These are phyloP conservation scores for Hirtodrosophila alboralis DNA, from an alignment of 2,888 invertebrate species.

Conservation along the genomic window DNA sequence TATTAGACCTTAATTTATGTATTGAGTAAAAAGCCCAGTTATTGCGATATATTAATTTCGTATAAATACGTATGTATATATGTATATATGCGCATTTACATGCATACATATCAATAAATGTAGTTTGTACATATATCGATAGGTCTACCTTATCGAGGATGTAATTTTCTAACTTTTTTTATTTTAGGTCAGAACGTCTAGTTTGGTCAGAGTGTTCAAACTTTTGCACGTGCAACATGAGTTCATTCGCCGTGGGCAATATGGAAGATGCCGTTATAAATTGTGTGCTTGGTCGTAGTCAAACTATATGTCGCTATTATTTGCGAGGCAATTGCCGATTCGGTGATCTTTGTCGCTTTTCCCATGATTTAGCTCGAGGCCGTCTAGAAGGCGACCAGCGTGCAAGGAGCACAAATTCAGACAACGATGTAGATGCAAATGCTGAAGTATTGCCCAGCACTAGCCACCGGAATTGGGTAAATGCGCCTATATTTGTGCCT, in stretches of 20 bases:
- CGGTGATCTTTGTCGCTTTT: conserved; percentile 82
- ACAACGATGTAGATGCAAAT: conserved; percentile 9
- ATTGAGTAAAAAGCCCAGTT: conserved; percentile 50
- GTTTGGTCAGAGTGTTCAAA: conserved; percentile 52
- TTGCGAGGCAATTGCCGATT: conserved; percentile 82
- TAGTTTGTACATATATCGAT: conserved; percentile 42
- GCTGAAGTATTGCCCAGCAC: conserved; percentile 60
- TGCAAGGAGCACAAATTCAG: conserved; percentile 18
- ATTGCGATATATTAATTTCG: conserved; percentile 55
- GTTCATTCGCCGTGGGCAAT: conserved; percentile 62
- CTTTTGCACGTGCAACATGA: conserved; percentile 68
- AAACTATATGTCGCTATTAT: conserved; percentile 81
- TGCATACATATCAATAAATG: conserved; percentile 1
- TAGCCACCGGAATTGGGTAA: conserved; percentile 79
- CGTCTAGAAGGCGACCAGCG: conserved; percentile 56
- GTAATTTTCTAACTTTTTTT: conserved; percentile 35
- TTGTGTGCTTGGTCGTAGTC: conserved; percentile 63
- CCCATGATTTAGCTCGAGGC: conserved; percentile 72
- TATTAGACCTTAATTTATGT: conserved; percentile 13
- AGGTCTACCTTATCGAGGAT: conserved; percentile 48
- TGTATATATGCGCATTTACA: conserved; percentile 4
- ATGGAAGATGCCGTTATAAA: conserved; percentile 48
- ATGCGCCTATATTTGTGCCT: conserved; percentile 83
- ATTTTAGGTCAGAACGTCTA: conserved; percentile 52
- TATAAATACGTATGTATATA: conserved; percentile 8